Base-by-base conservation (phyloP, 2,797 vertebrate genomes). In the Xenentodon cancila region DNA sequence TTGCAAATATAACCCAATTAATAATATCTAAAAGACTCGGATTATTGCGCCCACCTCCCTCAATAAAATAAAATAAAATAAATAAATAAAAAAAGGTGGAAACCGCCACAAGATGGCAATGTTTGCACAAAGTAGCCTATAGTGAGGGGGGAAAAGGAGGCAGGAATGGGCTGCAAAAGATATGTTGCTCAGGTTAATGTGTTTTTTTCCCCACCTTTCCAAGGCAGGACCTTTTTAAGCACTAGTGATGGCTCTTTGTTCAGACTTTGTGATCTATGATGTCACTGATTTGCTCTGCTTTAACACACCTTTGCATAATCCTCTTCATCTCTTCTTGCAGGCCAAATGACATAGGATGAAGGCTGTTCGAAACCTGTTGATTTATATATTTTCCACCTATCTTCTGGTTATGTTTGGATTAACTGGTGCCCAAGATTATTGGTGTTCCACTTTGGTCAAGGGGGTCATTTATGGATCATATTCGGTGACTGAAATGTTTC, bases 261-360 rank as follows among this genome's bases (percentile, higher is more conserved):
- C 55, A 81, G 19, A 60, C 42, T 44, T 53, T 32, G 71, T 84
- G 22, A 68, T 64, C 22, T 32, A 47, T 71, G 64, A 60, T 73
- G 37, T 40, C 7, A 22, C 47, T 60, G 53, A 42, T 73, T 40
- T 69, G 51, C 30, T 69, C 50, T 69, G 58, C 47, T 72, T 70
- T 57, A 21, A 76, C 61, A 58, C 44, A 11, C 55, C 44, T 66
- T 55, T 90, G 90, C 93, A 81, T 94, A 85, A 93, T 85, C 90
- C 91, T 95, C 93, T 92, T 91, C 93, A 92, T 95, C 89, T 84
- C 71, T 87, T 75, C 89, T 91, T 94, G 88, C 96, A 99, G 98
- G 98, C 97, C 98, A 97, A 99, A 99, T 99, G 98, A 97, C 98
- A 99, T 99, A 99, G 98, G 98, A 99, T 99, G 98, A 99, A 98